Evolutionary conservation across 2,797 vertebrate species (phyloP).

Genomic region (Oreochromis mossambicus): DNA sequence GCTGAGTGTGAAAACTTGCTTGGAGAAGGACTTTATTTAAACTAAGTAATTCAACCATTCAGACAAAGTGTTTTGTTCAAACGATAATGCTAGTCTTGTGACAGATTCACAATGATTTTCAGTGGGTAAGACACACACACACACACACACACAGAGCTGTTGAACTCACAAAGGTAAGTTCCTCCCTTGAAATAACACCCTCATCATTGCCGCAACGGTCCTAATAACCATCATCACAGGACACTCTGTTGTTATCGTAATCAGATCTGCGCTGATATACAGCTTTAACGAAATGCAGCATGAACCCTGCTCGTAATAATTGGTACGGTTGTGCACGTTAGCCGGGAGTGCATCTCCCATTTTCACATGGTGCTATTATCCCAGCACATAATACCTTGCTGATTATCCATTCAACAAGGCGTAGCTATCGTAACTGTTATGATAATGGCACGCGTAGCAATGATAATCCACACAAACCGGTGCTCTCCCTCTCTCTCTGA

Average conservation of each 20-base stretch:
- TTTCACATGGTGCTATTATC: constrained; percentile 69
- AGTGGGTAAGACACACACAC: not conserved
- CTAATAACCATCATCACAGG: constrained; percentile 64
- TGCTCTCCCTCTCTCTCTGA: constrained; percentile 47
- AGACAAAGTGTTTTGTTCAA: constrained; percentile 16
- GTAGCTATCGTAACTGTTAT: constrained; percentile 64
- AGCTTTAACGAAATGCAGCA: constrained; percentile 55
- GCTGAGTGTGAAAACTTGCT: not conserved
- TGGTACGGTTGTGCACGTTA: constrained; percentile 45
- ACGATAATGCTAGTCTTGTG: constrained; percentile 9
- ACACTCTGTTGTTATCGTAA: constrained; percentile 61
- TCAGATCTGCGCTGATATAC: constrained; percentile 55
- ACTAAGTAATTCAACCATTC: constrained; percentile 27
- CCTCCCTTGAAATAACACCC: constrained; percentile 46
- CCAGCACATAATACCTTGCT: constrained; percentile 71
- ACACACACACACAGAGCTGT: not conserved
- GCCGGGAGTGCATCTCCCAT: constrained; percentile 48
- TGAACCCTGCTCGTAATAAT: constrained; percentile 64
- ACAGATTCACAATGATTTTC: constrained; percentile 48
- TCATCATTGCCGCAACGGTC: constrained; percentile 41
- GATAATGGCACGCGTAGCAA: constrained; percentile 58
- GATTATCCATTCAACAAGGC: constrained; percentile 73
- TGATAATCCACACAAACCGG: constrained; percentile 62
- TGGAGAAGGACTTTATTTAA: not conserved
- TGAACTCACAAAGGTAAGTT: constrained; percentile 47